These are phyloP conservation scores for Etheostoma spectabile DNA, from an alignment of 2,113 vertebrate species.

Conservation along the genomic window DNA sequence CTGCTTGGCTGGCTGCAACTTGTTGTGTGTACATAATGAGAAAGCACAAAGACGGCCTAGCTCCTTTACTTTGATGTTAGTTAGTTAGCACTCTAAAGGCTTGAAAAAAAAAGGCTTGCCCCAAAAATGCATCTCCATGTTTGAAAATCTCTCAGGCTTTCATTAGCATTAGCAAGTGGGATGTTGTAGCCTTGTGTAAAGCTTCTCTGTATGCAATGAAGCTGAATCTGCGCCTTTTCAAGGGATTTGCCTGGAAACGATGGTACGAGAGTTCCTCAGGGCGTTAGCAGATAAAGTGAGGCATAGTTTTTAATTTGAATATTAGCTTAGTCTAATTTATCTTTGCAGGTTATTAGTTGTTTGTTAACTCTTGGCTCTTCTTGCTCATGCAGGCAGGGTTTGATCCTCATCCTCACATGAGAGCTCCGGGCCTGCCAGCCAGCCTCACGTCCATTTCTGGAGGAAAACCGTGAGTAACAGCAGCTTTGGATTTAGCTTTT, in stretches of 20 bases:
- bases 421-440: conserved; percentile 90
- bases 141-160: conserved; percentile 73
- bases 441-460: conserved; percentile 94
- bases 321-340: conserved; percentile 51
- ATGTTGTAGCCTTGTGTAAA: conserved; percentile 68
- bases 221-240: conserved; percentile 57
- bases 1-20: conserved; percentile 51
- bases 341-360: conserved; percentile 41
- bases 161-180: conserved; percentile 75
- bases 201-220: conserved; percentile 51
- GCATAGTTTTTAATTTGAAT: conserved; percentile 52
- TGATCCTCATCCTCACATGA: conserved; percentile 94
- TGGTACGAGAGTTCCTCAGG: conserved; percentile 33
- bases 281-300: conserved; percentile 42
- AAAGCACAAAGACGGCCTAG: conserved; percentile 55
- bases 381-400: conserved; percentile 88
- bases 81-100: conserved; percentile 71
- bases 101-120: conserved; percentile 37
- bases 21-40: conserved; percentile 69
- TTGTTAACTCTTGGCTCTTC: conserved; percentile 21
- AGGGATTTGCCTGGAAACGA: conserved; percentile 62
- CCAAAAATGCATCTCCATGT: conserved; percentile 59
- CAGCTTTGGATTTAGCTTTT: neutral
- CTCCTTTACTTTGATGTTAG: conserved; percentile 73
- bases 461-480: conserved; percentile 92